Evolutionary conservation across 2,888 invertebrate species (phyloP).

Genomic region (Euphydryas editha): DNA sequence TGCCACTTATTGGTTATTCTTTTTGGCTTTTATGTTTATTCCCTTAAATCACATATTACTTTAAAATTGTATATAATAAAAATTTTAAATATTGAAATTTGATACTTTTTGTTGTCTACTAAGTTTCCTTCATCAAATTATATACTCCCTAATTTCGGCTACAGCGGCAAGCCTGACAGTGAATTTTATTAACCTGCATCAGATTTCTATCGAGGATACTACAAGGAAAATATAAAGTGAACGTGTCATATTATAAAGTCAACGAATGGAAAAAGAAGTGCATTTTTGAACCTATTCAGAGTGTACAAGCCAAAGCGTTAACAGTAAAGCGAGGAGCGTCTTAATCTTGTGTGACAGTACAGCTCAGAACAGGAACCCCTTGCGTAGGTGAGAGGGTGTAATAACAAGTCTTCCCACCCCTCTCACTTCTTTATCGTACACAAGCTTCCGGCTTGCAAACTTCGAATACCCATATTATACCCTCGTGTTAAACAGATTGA

Average conservation of each 20-base stretch:
- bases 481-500: constrained; percentile 71
- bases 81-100: neutral
- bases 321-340: constrained; percentile 73
- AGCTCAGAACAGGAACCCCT: constrained; percentile 70
- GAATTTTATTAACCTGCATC: neutral
- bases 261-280: constrained; percentile 54
- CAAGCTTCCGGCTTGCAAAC: constrained; percentile 70
- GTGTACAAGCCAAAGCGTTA: constrained; percentile 67
- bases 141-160: neutral
- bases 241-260: constrained; percentile 54
- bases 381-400: constrained; percentile 81
- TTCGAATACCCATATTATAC: constrained; percentile 77
- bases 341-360: constrained; percentile 78
- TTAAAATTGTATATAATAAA: neutral
- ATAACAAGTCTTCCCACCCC: constrained; percentile 73
- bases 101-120: too few relatives aligned
- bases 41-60: neutral
- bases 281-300: constrained; percentile 60
- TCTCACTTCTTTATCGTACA: constrained; percentile 62
- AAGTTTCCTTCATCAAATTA: too few relatives aligned
- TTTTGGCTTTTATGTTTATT: neutral
- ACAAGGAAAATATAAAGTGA: constrained; percentile 34
- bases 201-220: neutral
- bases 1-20: constrained; percentile 5
- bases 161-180: neutral